A percentile compares a stretch with the other conserved stretches of the same genome.
phyloP scores from a whole-genome alignment of 2,888 invertebrate genomes.

The Digitonthophagus gazella region DNA sequence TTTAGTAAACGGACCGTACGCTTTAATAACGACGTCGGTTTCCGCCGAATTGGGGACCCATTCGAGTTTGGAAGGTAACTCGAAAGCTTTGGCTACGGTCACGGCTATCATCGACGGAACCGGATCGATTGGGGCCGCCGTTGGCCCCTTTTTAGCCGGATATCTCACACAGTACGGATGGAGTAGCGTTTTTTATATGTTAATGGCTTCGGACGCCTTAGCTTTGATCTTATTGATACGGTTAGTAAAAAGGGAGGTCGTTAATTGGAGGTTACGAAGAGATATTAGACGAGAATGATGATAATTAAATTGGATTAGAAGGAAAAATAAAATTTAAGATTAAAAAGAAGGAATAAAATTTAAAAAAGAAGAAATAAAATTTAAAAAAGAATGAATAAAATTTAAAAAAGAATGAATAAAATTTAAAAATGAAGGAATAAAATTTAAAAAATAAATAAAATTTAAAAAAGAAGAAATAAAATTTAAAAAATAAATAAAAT shows the following conservation, averaged over 20 bases:
- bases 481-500: no score
- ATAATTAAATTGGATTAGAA: no score
- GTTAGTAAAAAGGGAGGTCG: conserved; percentile 54
- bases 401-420: no score
- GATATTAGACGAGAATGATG: no score
- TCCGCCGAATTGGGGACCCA: conserved; percentile 93
- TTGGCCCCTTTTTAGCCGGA: conserved; percentile 88
- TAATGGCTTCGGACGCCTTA: conserved; percentile 76
- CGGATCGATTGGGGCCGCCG: conserved; percentile 88
- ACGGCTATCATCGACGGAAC: conserved; percentile 97
- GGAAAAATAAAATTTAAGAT: no score
- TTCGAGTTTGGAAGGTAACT: conserved; percentile 76
- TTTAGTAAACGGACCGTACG: conserved; percentile 94
- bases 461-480: no score
- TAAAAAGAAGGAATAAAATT: no score
- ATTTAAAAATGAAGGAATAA: no score
- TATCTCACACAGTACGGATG: conserved; percentile 74
- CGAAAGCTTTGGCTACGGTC: conserved; percentile 92
- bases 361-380: no score
- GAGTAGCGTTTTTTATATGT: conserved; percentile 87
- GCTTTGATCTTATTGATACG: conserved; percentile 70
- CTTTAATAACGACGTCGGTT: conserved; percentile 94
- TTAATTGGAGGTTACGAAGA: conserved; percentile 35
- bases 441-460: no score
- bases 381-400: no score